Conservation (phyloP, 2,888 invertebrate species). For the Microctonus brassicae region DNA sequence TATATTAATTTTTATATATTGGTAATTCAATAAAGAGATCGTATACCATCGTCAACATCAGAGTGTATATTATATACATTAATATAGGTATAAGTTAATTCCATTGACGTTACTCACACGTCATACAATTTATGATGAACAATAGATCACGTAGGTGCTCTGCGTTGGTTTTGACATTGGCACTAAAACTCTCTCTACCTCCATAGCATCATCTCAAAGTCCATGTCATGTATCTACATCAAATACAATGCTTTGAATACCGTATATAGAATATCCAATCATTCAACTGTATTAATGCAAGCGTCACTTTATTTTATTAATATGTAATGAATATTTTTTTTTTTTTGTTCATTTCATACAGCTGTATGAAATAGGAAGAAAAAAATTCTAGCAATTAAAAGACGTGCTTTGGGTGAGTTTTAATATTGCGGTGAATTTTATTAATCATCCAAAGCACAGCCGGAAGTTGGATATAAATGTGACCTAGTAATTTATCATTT, state of each 20-base stretch:
- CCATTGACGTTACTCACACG: conserved; percentile 54
- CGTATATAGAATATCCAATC: background rate
- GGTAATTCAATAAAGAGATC: background rate
- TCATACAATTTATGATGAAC: conserved; percentile 48
- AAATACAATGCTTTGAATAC: conserved; percentile 6
- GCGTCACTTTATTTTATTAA: too few relatives aligned
- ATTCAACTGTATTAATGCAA: background rate
- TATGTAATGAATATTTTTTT: too few relatives aligned
- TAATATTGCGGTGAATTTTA: too few relatives aligned
- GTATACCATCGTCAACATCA: background rate
- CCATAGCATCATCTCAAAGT: conserved; percentile 3
- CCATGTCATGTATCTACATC: conserved; percentile 27
- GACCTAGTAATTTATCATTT: too few relatives aligned
- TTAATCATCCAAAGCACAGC: too few relatives aligned
- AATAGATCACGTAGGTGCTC: conserved; percentile 52
- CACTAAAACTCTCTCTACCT: conserved; percentile 49
- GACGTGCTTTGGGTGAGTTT: too few relatives aligned
- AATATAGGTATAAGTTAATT: conserved; percentile 50
- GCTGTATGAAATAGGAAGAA: too few relatives aligned
- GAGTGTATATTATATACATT: background rate
- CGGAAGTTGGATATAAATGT: too few relatives aligned
- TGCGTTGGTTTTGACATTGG: conserved; percentile 61
- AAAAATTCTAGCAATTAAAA: too few relatives aligned
- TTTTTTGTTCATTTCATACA: too few relatives aligned
- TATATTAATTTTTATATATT: too few relatives aligned